Conservation (phyloP, 2,888 invertebrate species). For the Limnephilus rhombicus region DNA sequence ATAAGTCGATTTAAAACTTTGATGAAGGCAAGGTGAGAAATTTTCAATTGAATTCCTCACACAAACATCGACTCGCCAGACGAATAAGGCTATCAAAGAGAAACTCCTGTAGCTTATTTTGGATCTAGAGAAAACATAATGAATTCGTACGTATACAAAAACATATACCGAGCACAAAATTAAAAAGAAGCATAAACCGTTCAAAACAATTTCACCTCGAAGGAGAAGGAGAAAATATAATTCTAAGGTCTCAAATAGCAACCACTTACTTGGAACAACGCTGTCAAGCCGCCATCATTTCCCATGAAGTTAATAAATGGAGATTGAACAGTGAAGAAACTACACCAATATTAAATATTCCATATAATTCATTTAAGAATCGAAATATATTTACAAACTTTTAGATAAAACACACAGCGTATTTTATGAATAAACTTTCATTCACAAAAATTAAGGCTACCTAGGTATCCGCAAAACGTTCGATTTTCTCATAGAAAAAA, state of each 20-base stretch:
- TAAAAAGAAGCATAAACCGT: not conserved
- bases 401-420: not conserved
- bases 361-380: not conserved
- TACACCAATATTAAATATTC: not conserved
- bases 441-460: not conserved
- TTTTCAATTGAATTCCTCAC: not conserved
- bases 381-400: not conserved
- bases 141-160: not conserved
- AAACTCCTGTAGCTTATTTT: not conserved
- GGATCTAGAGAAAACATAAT: not conserved
- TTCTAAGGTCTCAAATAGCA: not conserved
- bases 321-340: not conserved
- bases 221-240: not conserved
- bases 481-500: not conserved
- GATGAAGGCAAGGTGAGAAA: not conserved
- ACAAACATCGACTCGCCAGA: not conserved
- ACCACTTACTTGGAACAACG: conserved; percentile 43
- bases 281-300: conserved; percentile 56
- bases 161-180: too few relatives aligned
- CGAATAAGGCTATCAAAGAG: not conserved
- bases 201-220: not conserved
- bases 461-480: not conserved
- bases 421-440: not conserved
- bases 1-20: not conserved
- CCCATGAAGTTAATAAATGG: not conserved